Evolutionary conservation across 1,140 invertebrate genomes (phyloP).

Genomic region (Ylistrum balloti): DNA sequence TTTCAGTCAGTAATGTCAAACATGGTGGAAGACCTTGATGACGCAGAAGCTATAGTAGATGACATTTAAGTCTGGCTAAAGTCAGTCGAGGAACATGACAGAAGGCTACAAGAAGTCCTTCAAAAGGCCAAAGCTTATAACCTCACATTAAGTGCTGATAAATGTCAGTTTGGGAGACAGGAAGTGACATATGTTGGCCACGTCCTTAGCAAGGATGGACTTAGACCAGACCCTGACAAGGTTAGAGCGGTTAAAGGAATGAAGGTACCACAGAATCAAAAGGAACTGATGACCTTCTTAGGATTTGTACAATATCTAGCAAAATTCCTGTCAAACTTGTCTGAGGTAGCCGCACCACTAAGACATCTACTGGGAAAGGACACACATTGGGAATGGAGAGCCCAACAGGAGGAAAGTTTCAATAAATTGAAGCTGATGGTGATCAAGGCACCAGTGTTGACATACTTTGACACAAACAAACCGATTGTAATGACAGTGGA

Average conservation of each 20-base stretch:
- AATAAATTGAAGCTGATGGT: constrained; percentile 45
- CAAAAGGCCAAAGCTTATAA: constrained; percentile 58
- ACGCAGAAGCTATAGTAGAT: constrained; percentile 79
- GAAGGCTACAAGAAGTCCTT: constrained; percentile 60
- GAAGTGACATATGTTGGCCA: constrained; percentile 79
- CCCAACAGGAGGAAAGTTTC: constrained; percentile 44
- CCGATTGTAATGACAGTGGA: constrained; percentile 57
- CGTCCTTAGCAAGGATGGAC: constrained; percentile 73
- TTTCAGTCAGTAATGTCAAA: constrained; percentile 78
- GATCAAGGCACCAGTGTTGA: constrained; percentile 37
- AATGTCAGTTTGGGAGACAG: constrained; percentile 59
- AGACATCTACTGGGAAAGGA: constrained; percentile 41
- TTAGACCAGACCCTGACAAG: constrained; percentile 80
- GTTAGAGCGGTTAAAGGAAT: constrained; percentile 74
- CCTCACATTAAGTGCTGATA: constrained; percentile 54
- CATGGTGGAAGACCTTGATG: constrained; percentile 76
- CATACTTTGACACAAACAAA: constrained; percentile 52
- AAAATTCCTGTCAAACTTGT: constrained; percentile 45
- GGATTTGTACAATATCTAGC: constrained; percentile 63
- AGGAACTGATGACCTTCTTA: constrained; percentile 63
- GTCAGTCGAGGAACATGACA: constrained; percentile 66
- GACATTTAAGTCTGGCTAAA: constrained; percentile 78
- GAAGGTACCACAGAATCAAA: constrained; percentile 68
- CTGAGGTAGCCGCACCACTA: not conserved
- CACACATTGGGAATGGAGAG: not conserved